Percentiles rank a stretch among this genome's conserved stretches.
Evolutionary conservation across 2,888 invertebrate species (phyloP).

Genomic region (Glaucopsyche alexis): DNA sequence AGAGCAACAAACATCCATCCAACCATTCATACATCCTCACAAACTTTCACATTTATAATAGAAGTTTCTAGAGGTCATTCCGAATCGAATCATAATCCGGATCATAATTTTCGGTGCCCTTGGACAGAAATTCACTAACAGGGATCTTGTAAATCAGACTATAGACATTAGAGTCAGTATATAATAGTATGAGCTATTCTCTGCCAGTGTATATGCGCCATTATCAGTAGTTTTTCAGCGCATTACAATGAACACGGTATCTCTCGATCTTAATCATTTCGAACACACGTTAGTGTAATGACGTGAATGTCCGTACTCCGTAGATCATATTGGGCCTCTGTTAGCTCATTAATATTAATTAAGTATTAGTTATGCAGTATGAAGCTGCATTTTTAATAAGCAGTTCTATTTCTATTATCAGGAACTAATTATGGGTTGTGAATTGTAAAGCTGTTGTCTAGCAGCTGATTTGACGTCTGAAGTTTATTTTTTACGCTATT

Average conservation of each 20-base stretch:
- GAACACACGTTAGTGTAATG: neutral
- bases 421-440: neutral
- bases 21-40: too few species aligned
- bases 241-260: neutral
- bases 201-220: neutral
- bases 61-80: too few species aligned
- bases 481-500: neutral
- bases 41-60: too few species aligned
- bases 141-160: too few species aligned
- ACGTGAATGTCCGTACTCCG: neutral
- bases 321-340: neutral
- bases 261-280: neutral
- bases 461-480: neutral
- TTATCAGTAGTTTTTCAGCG: neutral
- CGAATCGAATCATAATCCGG: too few species aligned
- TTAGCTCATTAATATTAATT: constrained; percentile 9
- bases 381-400: neutral
- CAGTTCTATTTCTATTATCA: neutral
- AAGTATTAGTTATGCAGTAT: neutral
- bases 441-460: neutral
- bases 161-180: neutral
- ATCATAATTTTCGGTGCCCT: too few species aligned
- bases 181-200: neutral
- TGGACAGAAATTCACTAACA: too few species aligned
- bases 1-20: too few species aligned